A percentile compares a stretch with the other conserved stretches of the same genome.
These are phyloP conservation scores for Drosophila prolongata DNA, from an alignment of 2,888 invertebrate species.

Conservation along the genomic window DNA sequence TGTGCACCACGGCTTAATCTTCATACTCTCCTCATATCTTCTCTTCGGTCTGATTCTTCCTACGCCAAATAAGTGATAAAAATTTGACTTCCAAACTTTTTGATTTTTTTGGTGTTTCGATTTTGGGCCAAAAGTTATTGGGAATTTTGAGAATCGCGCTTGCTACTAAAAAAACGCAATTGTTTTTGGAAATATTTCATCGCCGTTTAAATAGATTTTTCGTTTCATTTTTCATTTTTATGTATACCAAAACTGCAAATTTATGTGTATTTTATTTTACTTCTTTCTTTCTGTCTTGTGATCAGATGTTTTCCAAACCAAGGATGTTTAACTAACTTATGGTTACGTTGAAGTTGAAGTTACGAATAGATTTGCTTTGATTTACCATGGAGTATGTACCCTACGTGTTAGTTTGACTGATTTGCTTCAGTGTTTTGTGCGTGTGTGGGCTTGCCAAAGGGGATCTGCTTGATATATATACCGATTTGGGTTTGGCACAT, in stretches of 20 bases:
- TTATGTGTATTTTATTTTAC: conserved; percentile 57
- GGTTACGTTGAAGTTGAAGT: conserved; percentile 54
- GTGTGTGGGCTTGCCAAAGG: conserved; percentile 40
- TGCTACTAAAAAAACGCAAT: conserved; percentile 84
- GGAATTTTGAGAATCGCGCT: conserved; percentile 80
- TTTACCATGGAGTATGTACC: conserved; percentile 37
- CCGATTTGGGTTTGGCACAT: conserved; percentile 76
- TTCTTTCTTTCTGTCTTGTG: conserved; percentile 72
- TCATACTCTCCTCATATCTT: conserved; percentile 21
- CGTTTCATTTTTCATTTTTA: conserved; percentile 43
- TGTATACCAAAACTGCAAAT: conserved; percentile 69
- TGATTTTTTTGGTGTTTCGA: conserved; percentile 26
- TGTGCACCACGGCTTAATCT: conserved; percentile 45
- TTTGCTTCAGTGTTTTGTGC: conserved; percentile 23
- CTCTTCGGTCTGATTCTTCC: conserved; percentile 36
- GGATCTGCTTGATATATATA: conserved; percentile 46
- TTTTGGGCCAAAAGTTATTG: conserved; percentile 55
- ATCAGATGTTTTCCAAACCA: conserved; percentile 83
- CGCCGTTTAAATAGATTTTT: conserved; percentile 47
- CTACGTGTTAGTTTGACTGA: conserved; percentile 35
- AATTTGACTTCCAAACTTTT: conserved; percentile 62
- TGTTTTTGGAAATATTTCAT: conserved; percentile 50
- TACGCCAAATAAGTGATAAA: conserved; percentile 83
- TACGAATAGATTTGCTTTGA: conserved; percentile 43
- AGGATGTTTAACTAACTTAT: conserved; percentile 82